Base-by-base conservation (phyloP, 1,140 invertebrate species). In the Pogonomyrmex californicus region DNA sequence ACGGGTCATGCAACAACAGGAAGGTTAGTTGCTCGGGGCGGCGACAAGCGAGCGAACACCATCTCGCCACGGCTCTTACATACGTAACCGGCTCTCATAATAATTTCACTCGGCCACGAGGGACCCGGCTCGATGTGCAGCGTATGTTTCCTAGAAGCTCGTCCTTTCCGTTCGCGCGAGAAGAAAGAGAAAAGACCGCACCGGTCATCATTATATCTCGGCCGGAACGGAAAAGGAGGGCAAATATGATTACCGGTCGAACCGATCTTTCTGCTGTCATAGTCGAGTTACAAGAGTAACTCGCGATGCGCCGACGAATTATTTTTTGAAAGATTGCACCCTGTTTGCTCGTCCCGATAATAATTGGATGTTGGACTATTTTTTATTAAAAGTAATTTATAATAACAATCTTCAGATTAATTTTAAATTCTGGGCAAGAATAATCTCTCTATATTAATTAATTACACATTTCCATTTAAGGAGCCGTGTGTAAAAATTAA, bases 21-120 rank as follows among this genome's bases (percentile, higher is more conserved):
- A 94, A 94, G 94, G 93, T 94, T 94, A 94, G 93, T 94, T 93
- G 94, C 93, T 94, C 88, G 92, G 90, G 94, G 94, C 94, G 90
- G 91, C 93, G 93, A 94, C 92, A 94, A 94, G 92, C 91, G 93
- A 93, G 92, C 93, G 93, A 94, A 92, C 93, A 94, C 93, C 93
- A 93, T 93, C 91, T 92, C 87, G 83, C 87, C 89, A 88, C 86
- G 82, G 85, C 89, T 91, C 90, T 90, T 90, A 92, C 91, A 91
- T 92, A 93, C 91, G 91, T 94, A 92, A 91, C 86, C 81, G 91
- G 90, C 91, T 90, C 90, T 94, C 91, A 92, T 94, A 93, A 93
- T 94, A 93, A 93, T 92, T 94, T 93, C 88, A 89, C 87, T 90
- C 88, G 82, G 83, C 89, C 88, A 86, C 88, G 81, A 86, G 81